Conservation (phyloP, 1,140 invertebrate species). For the Drosophila azteca region DNA sequence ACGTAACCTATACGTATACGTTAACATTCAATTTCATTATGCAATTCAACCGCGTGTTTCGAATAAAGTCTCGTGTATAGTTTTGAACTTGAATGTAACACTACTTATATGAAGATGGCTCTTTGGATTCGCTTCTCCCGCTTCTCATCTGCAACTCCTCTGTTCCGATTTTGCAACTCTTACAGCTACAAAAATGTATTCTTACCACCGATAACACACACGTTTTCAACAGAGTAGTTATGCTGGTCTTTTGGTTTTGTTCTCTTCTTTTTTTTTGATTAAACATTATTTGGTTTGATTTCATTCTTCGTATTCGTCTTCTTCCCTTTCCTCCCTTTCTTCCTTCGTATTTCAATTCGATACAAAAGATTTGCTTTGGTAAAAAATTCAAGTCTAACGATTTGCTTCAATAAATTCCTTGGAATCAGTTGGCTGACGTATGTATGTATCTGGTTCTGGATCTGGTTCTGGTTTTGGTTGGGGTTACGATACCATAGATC, state of each 20-base stretch:
- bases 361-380: constrained; percentile 71
- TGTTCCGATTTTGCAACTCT: constrained; percentile 51
- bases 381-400: constrained; percentile 79
- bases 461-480: neutral
- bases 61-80: constrained; percentile 72
- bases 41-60: constrained; percentile 64
- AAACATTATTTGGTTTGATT: constrained; percentile 53
- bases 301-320: constrained; percentile 3
- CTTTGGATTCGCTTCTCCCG: constrained; percentile 72
- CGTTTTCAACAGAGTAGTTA: constrained; percentile 69
- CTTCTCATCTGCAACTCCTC: too few species aligned
- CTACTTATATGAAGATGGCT: constrained; percentile 64
- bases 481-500: neutral
- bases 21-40: constrained; percentile 36
- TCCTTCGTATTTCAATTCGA: constrained; percentile 52
- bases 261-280: constrained; percentile 55
- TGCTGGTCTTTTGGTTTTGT: constrained; percentile 52
- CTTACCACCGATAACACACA: constrained; percentile 43
- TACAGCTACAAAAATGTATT: constrained; percentile 61
- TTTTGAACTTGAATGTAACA: constrained; percentile 61
- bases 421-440: constrained; percentile 54
- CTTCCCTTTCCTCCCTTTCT: neutral
- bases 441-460: constrained; percentile 28
- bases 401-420: constrained; percentile 76
- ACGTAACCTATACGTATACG: constrained; percentile 59